Evolutionary conservation across 2,797 vertebrate genomes (phyloP).

Genomic region (Decapterus maruadsi): DNA sequence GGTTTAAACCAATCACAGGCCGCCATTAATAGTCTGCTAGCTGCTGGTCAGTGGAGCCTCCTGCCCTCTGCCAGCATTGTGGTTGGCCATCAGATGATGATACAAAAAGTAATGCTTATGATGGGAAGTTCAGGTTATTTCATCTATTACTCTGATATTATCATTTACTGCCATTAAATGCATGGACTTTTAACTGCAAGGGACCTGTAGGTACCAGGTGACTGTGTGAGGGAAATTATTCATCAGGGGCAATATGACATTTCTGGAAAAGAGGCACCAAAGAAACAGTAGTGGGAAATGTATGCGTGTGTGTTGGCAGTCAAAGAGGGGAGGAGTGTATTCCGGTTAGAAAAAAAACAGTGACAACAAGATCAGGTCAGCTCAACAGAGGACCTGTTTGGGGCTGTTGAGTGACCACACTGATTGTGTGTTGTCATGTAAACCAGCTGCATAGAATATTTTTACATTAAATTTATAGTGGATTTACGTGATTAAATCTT

Average conservation of each 20-base stretch:
- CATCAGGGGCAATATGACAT: background rate
- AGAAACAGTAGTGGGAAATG: background rate
- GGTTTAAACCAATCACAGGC: slow-evolving; percentile 84
- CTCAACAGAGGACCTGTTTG: slow-evolving; percentile 71
- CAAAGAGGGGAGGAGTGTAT: slow-evolving; percentile 40
- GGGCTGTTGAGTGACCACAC: background rate
- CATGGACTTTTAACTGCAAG: background rate
- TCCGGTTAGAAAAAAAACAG: slow-evolving; percentile 73
- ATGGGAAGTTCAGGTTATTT: background rate
- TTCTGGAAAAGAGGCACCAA: background rate
- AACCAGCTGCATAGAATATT: background rate
- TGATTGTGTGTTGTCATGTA: background rate
- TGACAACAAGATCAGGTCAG: slow-evolving; percentile 78
- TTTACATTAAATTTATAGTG: background rate
- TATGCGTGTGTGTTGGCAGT: slow-evolving; percentile 19
- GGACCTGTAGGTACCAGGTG: background rate
- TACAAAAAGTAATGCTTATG: background rate
- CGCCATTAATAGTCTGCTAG: slow-evolving; percentile 63
- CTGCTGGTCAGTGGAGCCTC: slow-evolving; percentile 86
- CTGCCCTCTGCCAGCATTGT: slow-evolving; percentile 70
- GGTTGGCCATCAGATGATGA: slow-evolving; percentile 85
- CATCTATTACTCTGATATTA: background rate
- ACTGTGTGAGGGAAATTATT: background rate
- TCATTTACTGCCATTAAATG: background rate
- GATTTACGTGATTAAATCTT: background rate